phyloP scores from a whole-genome alignment of 2,888 invertebrate species.

The Callyntrura guangdongensis region DNA sequence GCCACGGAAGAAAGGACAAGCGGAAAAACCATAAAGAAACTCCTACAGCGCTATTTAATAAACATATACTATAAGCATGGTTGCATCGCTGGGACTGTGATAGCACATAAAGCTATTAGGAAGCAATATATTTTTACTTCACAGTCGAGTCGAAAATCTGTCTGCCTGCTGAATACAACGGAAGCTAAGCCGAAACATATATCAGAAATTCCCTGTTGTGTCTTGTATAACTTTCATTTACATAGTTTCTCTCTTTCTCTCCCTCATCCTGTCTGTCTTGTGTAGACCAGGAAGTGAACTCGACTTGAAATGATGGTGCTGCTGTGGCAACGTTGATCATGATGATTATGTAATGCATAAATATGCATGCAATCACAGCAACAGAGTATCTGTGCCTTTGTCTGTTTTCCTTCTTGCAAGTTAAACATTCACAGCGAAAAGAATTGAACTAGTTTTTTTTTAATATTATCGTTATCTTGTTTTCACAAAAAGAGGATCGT shows the following conservation, averaged over 20 bases:
- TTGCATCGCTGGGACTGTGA: background rate
- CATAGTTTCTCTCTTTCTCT: background rate
- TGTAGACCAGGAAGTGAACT: constrained; percentile 71
- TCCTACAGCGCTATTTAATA: background rate
- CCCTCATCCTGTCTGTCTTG: background rate
- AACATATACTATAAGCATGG: background rate
- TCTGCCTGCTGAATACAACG: background rate
- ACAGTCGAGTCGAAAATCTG: background rate
- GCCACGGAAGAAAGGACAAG: too few relatives aligned
- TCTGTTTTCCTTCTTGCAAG: background rate
- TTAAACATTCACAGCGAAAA: background rate
- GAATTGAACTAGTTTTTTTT: constrained; percentile 17
- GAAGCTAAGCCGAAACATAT: background rate
- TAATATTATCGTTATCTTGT: too few relatives aligned
- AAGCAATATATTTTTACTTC: constrained; percentile 17
- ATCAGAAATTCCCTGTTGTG: constrained; percentile 11
- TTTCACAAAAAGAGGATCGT: constrained; percentile 18
- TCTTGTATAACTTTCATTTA: background rate
- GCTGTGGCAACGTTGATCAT: background rate
- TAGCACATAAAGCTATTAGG: background rate
- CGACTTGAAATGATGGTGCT: background rate
- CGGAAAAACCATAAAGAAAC: too few relatives aligned
- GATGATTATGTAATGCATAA: constrained; percentile 54
- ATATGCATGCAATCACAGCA: constrained; percentile 25
- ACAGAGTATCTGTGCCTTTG: background rate